phyloP scores from a whole-genome alignment of 2,113 vertebrate genomes.

The Oreocharis arfaki region DNA sequence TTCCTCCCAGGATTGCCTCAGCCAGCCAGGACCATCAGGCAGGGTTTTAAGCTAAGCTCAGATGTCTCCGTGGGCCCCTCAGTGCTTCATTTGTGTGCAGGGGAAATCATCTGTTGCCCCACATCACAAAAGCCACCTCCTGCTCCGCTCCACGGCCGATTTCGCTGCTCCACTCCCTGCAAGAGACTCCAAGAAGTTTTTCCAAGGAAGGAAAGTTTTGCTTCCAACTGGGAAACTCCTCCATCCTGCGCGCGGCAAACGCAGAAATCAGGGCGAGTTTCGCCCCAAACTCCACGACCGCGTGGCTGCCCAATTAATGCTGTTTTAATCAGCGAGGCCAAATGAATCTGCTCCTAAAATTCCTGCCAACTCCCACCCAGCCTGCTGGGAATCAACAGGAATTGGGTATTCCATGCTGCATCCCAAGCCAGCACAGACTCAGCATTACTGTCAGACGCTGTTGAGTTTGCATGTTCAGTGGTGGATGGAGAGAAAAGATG shows the following conservation, averaged over 20 bases:
- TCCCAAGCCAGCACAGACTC: not conserved
- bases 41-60: not conserved
- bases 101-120: not conserved
- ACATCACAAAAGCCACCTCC: not conserved
- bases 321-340: not conserved
- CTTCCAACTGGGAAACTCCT: not conserved
- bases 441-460: not conserved
- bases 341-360: not conserved
- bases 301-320: not conserved
- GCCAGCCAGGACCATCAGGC: not conserved
- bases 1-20: not conserved
- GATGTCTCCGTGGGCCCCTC: not conserved
- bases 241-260: accelerated
- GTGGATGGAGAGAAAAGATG: not conserved
- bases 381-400: not conserved
- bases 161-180: not conserved
- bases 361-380: not conserved
- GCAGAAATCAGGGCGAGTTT: not conserved
- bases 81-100: not conserved
- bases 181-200: not conserved
- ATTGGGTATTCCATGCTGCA: not conserved
- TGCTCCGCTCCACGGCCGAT: accelerated
- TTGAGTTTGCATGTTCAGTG: not conserved
- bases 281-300: not conserved
- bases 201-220: not conserved